Percentiles rank a stretch among this genome's conserved stretches.
phyloP scores from a whole-genome alignment of 1,140 invertebrate genomes.

The Macrosteles quadrilineatus region DNA sequence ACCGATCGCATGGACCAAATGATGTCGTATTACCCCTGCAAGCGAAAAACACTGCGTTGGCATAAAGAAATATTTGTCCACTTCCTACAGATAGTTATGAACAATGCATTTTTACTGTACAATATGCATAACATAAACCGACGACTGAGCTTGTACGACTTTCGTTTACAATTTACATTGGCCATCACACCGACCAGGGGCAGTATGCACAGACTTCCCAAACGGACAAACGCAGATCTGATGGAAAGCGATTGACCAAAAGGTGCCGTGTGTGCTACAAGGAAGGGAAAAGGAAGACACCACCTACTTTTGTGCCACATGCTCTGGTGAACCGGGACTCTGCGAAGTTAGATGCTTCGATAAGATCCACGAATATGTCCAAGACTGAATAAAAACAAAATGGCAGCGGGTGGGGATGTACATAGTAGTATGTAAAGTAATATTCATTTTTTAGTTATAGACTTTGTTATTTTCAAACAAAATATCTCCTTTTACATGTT shows the following conservation, averaged over 20 bases:
- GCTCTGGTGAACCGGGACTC: too few species aligned
- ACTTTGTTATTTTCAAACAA: too few species aligned
- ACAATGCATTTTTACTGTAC: constrained; percentile 11
- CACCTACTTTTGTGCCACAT: background rate
- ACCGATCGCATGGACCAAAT: constrained; percentile 46
- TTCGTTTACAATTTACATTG: background rate
- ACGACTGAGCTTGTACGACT: background rate
- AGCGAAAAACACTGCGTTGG: constrained; percentile 45
- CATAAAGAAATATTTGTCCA: constrained; percentile 44
- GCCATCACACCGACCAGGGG: background rate
- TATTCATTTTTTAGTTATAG: too few species aligned
- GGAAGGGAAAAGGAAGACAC: background rate
- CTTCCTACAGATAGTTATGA: constrained; percentile 17
- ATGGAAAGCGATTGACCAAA: background rate
- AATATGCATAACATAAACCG: constrained; percentile 3
- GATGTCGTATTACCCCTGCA: constrained; percentile 43
- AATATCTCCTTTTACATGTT: too few species aligned
- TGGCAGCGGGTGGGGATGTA: too few species aligned
- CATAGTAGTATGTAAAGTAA: too few species aligned
- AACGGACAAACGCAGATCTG: background rate
- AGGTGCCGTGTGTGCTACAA: background rate
- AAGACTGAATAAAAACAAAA: too few species aligned
- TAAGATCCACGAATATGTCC: too few species aligned
- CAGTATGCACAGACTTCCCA: background rate
- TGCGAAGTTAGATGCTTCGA: background rate